Percentiles rank a stretch among this genome's conserved stretches.
Evolutionary conservation across 1,140 invertebrate species (phyloP).

Genomic region (Babylonia areolata): DNA sequence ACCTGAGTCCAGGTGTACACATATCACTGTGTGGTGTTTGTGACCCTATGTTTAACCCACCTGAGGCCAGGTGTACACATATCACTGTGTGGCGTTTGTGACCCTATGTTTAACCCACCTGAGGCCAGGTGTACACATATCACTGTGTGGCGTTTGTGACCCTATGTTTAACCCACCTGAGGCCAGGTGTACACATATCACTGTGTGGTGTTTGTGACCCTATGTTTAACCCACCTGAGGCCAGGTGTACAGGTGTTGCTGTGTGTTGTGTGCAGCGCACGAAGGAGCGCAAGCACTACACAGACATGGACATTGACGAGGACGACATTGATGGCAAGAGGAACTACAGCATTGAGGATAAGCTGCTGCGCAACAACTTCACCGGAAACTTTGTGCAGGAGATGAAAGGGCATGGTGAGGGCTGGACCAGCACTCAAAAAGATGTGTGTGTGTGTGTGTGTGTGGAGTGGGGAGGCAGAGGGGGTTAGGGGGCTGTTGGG

Average conservation of each 20-base stretch:
- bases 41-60: too few relatives aligned
- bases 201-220: slow-evolving; percentile 91
- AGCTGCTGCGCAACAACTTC: slow-evolving; percentile 88
- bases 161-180: too few relatives aligned
- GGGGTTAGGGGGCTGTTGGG: neutral
- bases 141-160: too few relatives aligned
- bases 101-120: too few relatives aligned
- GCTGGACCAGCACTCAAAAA: slow-evolving; percentile 12
- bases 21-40: too few relatives aligned
- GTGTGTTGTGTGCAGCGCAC: slow-evolving; percentile 81
- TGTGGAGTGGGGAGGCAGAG: neutral
- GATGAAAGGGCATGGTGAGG: slow-evolving; percentile 87
- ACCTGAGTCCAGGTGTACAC: too few relatives aligned
- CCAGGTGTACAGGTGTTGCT: neutral
- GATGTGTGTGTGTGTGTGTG: neutral
- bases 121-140: too few relatives aligned
- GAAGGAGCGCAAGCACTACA: slow-evolving; percentile 93
- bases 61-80: too few relatives aligned
- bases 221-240: slow-evolving; percentile 83
- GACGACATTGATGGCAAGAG: slow-evolving; percentile 92
- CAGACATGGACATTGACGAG: slow-evolving; percentile 91
- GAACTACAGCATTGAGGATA: slow-evolving; percentile 93
- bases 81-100: too few relatives aligned
- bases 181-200: too few relatives aligned
- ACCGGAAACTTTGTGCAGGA: slow-evolving; percentile 87